A percentile compares a stretch with the other conserved stretches of the same genome.
Evolutionary conservation across 2,113 vertebrate genomes (phyloP).

Genomic region (Larimichthys crocea): DNA sequence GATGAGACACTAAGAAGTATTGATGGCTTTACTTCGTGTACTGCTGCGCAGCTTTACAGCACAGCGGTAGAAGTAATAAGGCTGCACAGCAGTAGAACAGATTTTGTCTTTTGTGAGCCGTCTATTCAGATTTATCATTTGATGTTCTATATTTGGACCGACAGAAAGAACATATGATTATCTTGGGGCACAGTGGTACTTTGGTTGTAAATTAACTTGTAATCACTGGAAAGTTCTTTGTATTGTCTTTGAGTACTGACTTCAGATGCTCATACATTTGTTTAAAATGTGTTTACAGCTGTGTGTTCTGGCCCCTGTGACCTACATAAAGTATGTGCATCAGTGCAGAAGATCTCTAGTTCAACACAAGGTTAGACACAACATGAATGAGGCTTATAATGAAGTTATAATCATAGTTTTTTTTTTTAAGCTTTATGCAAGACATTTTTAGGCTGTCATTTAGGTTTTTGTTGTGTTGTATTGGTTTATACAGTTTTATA

Average conservation of each 20-base stretch:
- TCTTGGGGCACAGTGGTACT: neutral
- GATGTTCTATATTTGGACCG: conserved; percentile 9
- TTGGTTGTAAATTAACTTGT: neutral
- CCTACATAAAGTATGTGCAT: neutral
- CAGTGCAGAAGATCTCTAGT: too few species aligned
- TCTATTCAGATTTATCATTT: neutral
- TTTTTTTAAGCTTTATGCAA: neutral
- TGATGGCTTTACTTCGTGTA: conserved; percentile 14
- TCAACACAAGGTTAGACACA: neutral
- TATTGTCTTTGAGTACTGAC: neutral
- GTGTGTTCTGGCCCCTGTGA: neutral
- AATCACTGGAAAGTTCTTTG: neutral
- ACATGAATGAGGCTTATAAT: conserved; percentile 2
- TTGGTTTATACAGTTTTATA: neutral
- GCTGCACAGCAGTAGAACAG: conserved; percentile 6
- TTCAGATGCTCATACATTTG: neutral
- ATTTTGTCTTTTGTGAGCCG: conserved; percentile 9
- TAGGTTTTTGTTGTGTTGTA: neutral
- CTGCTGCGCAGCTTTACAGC: conserved; percentile 26
- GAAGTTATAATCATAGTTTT: neutral
- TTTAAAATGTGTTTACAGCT: conserved; percentile 1
- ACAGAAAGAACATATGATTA: neutral
- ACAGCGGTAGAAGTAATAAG: neutral
- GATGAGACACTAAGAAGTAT: conserved; percentile 18
- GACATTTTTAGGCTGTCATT: neutral